A percentile compares a stretch with the other conserved stretches of the same genome.
Evolutionary conservation across 1,140 invertebrate species (phyloP).

Genomic region (Hylaeus volcanicus): DNA sequence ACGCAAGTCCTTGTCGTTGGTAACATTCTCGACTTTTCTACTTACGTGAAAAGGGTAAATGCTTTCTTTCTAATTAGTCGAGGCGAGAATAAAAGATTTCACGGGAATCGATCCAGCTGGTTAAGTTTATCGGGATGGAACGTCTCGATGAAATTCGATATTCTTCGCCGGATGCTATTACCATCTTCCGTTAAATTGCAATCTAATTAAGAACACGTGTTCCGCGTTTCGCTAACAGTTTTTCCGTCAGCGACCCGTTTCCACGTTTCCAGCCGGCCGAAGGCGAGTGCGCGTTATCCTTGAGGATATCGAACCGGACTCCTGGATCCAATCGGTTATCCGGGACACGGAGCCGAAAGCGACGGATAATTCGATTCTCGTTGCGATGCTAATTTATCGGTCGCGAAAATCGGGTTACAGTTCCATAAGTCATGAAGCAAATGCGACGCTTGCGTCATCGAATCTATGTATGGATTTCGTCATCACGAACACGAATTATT

Average conservation of each 20-base stretch:
- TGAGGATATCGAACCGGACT: neutral
- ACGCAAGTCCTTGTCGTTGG: no score
- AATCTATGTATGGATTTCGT: neutral
- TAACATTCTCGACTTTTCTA: neutral
- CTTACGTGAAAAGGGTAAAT: neutral
- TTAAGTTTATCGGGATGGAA: neutral
- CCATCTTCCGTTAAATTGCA: neutral
- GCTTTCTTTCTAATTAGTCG: neutral
- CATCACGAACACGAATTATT: constrained; percentile 5
- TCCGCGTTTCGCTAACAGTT: neutral
- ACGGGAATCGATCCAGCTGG: neutral
- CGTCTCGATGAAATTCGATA: neutral
- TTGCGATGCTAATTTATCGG: constrained; percentile 29
- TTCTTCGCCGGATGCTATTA: constrained; percentile 7
- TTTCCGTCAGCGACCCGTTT: neutral
- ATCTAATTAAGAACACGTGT: neutral
- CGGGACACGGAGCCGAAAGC: constrained; percentile 3
- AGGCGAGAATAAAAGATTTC: neutral
- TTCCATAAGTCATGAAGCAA: constrained; percentile 21
- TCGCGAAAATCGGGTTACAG: constrained; percentile 21
- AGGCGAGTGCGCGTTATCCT: neutral
- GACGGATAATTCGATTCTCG: constrained; percentile 24
- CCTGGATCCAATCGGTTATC: neutral
- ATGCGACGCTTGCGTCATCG: constrained; percentile 1
- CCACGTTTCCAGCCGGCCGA: neutral